Evolutionary conservation across 2,888 invertebrate species (phyloP).

Genomic region (Ischnus inquisitorius): DNA sequence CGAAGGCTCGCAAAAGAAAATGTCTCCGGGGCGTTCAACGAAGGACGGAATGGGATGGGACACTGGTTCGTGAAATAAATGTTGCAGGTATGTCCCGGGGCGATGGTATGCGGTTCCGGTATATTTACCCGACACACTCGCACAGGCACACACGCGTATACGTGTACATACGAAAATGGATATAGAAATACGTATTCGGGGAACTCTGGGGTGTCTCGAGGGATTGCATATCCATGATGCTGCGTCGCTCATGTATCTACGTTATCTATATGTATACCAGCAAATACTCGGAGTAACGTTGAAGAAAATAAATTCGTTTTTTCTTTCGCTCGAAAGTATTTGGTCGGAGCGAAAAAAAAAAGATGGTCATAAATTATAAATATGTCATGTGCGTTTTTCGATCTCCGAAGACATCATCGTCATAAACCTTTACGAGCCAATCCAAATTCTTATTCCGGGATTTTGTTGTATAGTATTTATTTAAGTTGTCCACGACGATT

Average conservation of each 20-base stretch:
- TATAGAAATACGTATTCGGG: constrained; percentile 10
- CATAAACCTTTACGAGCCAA: constrained; percentile 24
- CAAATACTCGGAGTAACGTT: background rate
- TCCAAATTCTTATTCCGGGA: constrained; percentile 35
- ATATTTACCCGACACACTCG: constrained; percentile 4
- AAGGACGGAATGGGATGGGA: background rate
- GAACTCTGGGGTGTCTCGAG: constrained; percentile 20
- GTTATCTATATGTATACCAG: background rate
- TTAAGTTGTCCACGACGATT: constrained; percentile 7
- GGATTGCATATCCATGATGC: constrained; percentile 18
- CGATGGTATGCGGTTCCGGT: constrained; percentile 11
- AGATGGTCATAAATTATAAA: constrained; percentile 16
- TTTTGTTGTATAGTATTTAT: too few relatives aligned
- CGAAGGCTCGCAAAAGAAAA: constrained; percentile 2
- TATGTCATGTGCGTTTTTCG: background rate
- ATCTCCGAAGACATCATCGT: background rate
- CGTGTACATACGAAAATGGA: background rate
- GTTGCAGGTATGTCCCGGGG: constrained; percentile 25
- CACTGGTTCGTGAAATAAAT: constrained; percentile 28
- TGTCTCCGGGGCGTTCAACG: constrained; percentile 8
- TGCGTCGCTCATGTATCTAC: background rate
- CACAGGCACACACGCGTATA: background rate
- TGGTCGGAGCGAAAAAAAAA: background rate
- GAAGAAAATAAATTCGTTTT: constrained; percentile 1
- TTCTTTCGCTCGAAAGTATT: background rate